A percentile compares a stretch with the other conserved stretches of the same genome.
Conservation (phyloP, 64 coral and sea anemone genomes). For the Actinia tenebrosa region DNA sequence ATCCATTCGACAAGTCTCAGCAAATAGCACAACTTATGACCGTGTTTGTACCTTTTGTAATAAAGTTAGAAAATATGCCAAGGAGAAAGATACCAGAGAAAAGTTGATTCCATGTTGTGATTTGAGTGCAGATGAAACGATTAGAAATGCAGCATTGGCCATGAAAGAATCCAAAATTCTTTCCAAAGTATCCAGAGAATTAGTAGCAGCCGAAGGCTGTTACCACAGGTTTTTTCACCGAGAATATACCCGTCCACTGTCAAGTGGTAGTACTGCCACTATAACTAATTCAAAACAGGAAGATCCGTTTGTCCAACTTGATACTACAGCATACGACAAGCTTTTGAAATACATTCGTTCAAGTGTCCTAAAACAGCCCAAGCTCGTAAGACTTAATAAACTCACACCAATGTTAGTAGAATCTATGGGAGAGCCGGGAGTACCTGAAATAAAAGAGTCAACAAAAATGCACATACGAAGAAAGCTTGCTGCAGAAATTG, state of each 20-base stretch:
- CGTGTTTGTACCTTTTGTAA: conserved; percentile 44
- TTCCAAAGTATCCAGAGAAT: conserved; percentile 32
- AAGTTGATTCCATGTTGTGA: conserved; percentile 3
- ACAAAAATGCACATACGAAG: conserved; percentile 33
- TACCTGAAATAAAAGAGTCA: conserved; percentile 20
- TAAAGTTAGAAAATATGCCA: conserved; percentile 17
- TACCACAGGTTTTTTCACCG: conserved; percentile 42
- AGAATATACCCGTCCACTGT: conserved; percentile 20
- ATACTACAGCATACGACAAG: conserved; percentile 43
- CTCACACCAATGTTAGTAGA: conserved; percentile 23
- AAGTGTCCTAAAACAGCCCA: conserved; percentile 41
- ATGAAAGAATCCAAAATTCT: conserved; percentile 36
- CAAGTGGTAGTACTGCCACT: background rate
- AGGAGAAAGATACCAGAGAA: conserved; percentile 1
- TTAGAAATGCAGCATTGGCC: conserved; percentile 20
- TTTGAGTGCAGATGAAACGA: conserved; percentile 19
- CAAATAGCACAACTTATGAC: conserved; percentile 26
- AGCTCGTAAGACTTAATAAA: conserved; percentile 38
- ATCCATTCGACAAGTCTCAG: background rate
- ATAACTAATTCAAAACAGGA: conserved; percentile 2
- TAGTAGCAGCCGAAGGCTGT: conserved; percentile 46
- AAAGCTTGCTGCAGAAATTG: conserved; percentile 47
- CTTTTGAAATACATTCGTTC: conserved; percentile 48
- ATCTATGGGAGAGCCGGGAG: conserved; percentile 26
- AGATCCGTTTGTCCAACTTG: conserved; percentile 9